phyloP scores from a whole-genome alignment of 2,113 vertebrate species.

The Tylochromis polylepis region DNA sequence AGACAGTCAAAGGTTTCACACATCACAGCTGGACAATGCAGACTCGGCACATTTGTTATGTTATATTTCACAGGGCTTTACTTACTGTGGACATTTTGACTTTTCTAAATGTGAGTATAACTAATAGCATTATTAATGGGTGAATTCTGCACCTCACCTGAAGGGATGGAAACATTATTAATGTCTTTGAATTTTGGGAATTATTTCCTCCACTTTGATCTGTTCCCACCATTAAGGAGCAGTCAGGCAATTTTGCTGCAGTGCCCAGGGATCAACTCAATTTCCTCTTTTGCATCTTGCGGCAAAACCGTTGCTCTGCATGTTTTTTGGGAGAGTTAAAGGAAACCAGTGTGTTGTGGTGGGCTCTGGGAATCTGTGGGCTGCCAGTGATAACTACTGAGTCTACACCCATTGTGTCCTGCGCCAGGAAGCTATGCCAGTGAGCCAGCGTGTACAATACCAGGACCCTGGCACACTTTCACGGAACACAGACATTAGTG shows the following conservation, averaged over 20 bases:
- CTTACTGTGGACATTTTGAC: not conserved
- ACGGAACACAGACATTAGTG: not conserved
- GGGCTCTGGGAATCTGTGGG: not conserved
- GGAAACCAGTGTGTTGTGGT: not conserved
- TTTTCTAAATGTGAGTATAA: not conserved
- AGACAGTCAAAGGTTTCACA: not conserved
- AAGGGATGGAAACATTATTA: not conserved
- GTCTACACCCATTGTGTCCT: not conserved
- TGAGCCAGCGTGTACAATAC: not conserved
- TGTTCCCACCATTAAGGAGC: not conserved
- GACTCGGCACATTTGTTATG: not conserved
- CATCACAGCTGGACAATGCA: not conserved
- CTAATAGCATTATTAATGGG: not conserved
- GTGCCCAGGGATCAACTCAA: not conserved
- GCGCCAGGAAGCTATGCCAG: not conserved
- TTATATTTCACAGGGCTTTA: not conserved
- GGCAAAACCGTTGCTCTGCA: not conserved
- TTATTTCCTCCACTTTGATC: slow-evolving; percentile 6
- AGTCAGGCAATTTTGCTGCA: not conserved
- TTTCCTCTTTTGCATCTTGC: not conserved
- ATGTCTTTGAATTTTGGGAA: not conserved
- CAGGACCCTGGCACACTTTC: not conserved
- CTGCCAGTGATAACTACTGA: not conserved
- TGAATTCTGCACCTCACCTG: not conserved
- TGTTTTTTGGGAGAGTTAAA: not conserved